These are phyloP conservation scores for Macaria liturata DNA, from an alignment of 2,888 invertebrate genomes.

Conservation along the genomic window DNA sequence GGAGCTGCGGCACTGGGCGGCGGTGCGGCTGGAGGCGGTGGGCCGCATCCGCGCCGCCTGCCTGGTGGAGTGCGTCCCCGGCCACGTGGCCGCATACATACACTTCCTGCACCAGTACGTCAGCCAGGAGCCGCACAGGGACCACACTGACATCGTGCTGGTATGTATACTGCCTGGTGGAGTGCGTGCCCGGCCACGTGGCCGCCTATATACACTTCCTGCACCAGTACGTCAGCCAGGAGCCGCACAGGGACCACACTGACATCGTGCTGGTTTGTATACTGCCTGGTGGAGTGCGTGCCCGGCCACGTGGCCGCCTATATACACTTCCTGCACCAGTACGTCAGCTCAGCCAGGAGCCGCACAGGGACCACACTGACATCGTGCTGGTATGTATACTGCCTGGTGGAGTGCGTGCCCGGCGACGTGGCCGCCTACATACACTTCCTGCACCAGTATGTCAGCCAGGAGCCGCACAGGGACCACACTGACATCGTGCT, in stretches of 20 bases:
- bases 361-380: constrained; percentile 53
- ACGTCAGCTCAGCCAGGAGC: constrained; percentile 80
- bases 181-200: constrained; percentile 92
- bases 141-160: constrained; percentile 64
- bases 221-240: constrained; percentile 85
- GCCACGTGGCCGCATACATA: constrained; percentile 92
- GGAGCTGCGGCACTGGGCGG: constrained; percentile 90
- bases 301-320: constrained; percentile 92
- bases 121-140: constrained; percentile 39
- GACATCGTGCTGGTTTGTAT: constrained; percentile 52
- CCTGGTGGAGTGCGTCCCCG: constrained; percentile 94
- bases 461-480: constrained; percentile 53
- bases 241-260: constrained; percentile 50
- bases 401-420: constrained; percentile 95
- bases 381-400: too few species aligned
- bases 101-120: constrained; percentile 92
- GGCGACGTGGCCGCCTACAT: constrained; percentile 92
- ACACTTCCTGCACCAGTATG: constrained; percentile 91
- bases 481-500: constrained; percentile 62
- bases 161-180: constrained; percentile 94
- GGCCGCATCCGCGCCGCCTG: constrained; percentile 92
- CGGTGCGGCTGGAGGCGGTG: constrained; percentile 87
- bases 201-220: constrained; percentile 94
- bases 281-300: constrained; percentile 94
- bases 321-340: constrained; percentile 91